Percentiles rank a stretch among this genome's conserved stretches.
Evolutionary conservation across 2,888 invertebrate genomes (phyloP).

Genomic region (Parnassius glacialis): DNA sequence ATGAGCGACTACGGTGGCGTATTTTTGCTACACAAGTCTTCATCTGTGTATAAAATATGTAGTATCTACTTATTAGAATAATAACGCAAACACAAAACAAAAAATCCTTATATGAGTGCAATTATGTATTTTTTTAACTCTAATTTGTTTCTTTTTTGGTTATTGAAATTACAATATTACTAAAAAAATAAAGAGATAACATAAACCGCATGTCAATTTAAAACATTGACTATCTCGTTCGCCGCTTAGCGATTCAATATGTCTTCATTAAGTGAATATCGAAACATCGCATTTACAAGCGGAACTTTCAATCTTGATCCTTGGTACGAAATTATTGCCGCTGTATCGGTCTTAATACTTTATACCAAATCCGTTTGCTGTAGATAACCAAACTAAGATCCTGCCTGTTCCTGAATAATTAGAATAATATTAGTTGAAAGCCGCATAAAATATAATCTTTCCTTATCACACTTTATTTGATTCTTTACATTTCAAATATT

Average conservation of each 20-base stretch:
- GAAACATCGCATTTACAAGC: conserved; percentile 70
- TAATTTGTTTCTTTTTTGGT: conserved; percentile 14
- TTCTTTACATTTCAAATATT: no score
- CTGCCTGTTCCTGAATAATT: no score
- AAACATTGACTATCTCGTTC: conserved; percentile 71
- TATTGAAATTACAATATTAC: no score
- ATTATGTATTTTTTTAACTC: neutral
- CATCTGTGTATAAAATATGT: no score
- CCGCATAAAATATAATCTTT: neutral
- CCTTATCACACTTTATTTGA: no score
- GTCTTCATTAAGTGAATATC: conserved; percentile 79
- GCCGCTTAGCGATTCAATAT: conserved; percentile 78
- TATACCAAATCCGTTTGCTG: conserved; percentile 31
- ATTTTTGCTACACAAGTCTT: no score
- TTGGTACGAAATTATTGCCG: conserved; percentile 64
- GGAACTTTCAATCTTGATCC: conserved; percentile 75
- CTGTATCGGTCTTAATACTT: conserved; percentile 51
- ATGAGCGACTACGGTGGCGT: no score
- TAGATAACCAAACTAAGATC: neutral
- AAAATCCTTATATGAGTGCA: no score
- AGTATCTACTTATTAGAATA: no score
- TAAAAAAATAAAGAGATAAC: conserved; percentile 28
- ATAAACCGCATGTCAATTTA: conserved; percentile 76
- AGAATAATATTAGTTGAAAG: no score
- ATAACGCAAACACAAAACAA: no score